Conservation (phyloP, 2,797 vertebrate genomes). For the Crypturellus tataupa region DNA sequence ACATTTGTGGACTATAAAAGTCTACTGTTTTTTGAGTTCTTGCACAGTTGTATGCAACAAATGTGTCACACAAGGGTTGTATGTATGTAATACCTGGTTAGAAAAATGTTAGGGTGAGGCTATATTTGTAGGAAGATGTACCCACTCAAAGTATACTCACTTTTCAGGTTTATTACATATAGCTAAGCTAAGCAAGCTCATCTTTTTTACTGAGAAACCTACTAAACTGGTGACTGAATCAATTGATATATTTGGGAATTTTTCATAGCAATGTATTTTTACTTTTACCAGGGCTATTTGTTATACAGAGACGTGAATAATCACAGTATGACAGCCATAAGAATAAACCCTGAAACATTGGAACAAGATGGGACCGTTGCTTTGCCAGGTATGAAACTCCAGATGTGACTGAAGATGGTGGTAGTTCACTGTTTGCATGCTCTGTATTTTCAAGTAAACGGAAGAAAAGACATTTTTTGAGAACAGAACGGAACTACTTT, state of each 20-base stretch:
- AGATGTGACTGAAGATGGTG: not conserved
- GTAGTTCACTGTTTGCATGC: not conserved
- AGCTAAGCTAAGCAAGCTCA: not conserved
- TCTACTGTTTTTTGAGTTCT: not conserved
- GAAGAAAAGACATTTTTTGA: not conserved
- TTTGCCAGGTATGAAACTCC: slow-evolving; percentile 89
- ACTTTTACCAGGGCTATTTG: slow-evolving; percentile 88
- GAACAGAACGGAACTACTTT: not conserved
- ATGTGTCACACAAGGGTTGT: not conserved
- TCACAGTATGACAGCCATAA: slow-evolving; percentile 93
- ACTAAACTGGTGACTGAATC: not conserved
- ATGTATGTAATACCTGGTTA: not conserved
- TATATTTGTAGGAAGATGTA: not conserved
- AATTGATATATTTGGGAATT: not conserved
- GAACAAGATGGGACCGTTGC: slow-evolving; percentile 94
- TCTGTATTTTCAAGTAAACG: not conserved
- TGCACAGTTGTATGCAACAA: not conserved
- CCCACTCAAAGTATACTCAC: no score
- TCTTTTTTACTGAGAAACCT: not conserved
- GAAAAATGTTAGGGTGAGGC: not conserved
- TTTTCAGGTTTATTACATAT: no score
- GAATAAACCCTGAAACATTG: slow-evolving; percentile 98
- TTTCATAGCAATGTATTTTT: not conserved
- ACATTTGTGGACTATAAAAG: not conserved
- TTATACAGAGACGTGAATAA: slow-evolving; percentile 95